A percentile compares a stretch with the other conserved stretches of the same genome.
Evolutionary conservation across 2,797 vertebrate species (phyloP).

Genomic region (Cyprinodon diabolis): DNA sequence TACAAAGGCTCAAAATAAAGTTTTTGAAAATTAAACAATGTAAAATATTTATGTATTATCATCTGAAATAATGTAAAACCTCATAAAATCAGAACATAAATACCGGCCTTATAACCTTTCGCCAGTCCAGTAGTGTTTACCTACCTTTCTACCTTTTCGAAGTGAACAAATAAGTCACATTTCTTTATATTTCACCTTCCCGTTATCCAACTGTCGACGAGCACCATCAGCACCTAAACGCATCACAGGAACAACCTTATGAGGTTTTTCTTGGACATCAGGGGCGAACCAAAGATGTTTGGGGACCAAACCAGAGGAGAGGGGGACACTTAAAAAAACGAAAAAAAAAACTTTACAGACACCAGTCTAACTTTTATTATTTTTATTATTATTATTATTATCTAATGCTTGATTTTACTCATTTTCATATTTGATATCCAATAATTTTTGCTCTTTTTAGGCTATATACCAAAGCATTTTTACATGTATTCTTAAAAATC

Average conservation of each 20-base stretch:
- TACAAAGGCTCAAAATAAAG: not conserved
- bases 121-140: not conserved
- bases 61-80: not conserved
- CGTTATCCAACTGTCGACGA: fast-evolving
- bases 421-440: not conserved
- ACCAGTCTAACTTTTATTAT: too few species aligned
- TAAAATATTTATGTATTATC: not conserved
- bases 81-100: not conserved
- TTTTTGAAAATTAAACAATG: not conserved
- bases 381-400: too few species aligned
- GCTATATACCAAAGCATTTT: too few species aligned
- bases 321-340: too few species aligned
- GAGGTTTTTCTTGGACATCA: not conserved
- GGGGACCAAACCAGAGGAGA: too few species aligned
- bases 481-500: too few species aligned
- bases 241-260: not conserved
- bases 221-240: constrained; percentile 1
- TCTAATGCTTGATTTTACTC: not conserved
- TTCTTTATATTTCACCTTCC: not conserved
- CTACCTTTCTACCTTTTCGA: too few species aligned
- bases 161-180: not conserved
- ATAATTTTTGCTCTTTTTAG: not conserved
- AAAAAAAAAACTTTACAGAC: too few species aligned
- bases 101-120: not conserved
- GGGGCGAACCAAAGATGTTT: too few species aligned